These are phyloP conservation scores for Hyposoter dolosus DNA, from an alignment of 2,888 invertebrate genomes.

Conservation along the genomic window DNA sequence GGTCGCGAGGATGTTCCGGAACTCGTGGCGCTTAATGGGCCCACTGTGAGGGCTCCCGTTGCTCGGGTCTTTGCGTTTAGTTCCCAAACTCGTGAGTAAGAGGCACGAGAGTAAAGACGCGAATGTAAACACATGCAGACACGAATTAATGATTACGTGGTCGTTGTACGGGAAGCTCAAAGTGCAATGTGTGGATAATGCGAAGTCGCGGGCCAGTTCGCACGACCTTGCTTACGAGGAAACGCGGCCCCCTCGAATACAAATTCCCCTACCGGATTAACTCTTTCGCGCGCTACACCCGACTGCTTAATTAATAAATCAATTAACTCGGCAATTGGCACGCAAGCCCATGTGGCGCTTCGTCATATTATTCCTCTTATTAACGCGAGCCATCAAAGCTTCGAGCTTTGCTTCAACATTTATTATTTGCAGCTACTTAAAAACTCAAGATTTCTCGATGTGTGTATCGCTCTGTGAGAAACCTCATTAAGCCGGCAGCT, in stretches of 20 bases:
- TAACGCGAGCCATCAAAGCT: slow-evolving; percentile 1
- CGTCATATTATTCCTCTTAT: slow-evolving; percentile 11
- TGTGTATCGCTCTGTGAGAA: slow-evolving; percentile 11
- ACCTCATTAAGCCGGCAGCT: slow-evolving; percentile 2
- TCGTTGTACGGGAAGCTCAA: slow-evolving; percentile 26
- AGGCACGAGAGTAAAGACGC: neutral
- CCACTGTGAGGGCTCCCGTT: neutral
- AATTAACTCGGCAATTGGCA: slow-evolving; percentile 62
- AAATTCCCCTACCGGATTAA: slow-evolving; percentile 10
- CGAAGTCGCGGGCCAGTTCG: slow-evolving; percentile 51
- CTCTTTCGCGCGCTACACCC: slow-evolving; percentile 30
- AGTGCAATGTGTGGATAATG: neutral
- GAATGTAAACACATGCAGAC: neutral
- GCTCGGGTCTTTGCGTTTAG: neutral
- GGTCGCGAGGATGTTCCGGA: slow-evolving; percentile 46
- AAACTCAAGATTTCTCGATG: neutral
- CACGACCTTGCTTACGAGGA: slow-evolving; percentile 62
- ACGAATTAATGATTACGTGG: slow-evolving; percentile 48
- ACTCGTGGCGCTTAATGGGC: slow-evolving; percentile 42
- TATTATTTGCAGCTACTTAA: neutral
- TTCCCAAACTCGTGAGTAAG: slow-evolving; percentile 38
- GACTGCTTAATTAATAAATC: slow-evolving; percentile 60
- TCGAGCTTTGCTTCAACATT: slow-evolving; percentile 29
- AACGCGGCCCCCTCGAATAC: slow-evolving; percentile 31
- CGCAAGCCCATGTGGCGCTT: slow-evolving; percentile 34